Percentiles rank a stretch among this genome's conserved stretches.
These are phyloP conservation scores for Meliscaeva auricollis DNA, from an alignment of 2,888 invertebrate species.

Conservation along the genomic window DNA sequence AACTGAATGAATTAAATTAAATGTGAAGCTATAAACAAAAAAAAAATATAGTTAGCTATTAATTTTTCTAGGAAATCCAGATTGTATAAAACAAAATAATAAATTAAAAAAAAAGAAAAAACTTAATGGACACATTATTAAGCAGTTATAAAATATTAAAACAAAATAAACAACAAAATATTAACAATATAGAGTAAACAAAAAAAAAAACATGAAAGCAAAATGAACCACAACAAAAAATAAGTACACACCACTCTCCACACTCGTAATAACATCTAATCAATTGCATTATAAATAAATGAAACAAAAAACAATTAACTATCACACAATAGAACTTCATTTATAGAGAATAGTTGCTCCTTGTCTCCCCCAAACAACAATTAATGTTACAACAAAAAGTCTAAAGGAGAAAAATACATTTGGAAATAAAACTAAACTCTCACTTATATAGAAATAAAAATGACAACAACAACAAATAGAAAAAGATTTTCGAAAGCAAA, in stretches of 20 bases:
- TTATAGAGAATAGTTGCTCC: conserved; percentile 45
- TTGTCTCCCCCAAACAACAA: conserved; percentile 34
- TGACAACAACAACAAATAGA: conserved; percentile 43
- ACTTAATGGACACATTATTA: conserved; percentile 41
- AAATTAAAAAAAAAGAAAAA: conserved; percentile 40
- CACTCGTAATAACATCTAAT: conserved; percentile 52
- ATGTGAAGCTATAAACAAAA: conserved; percentile 59
- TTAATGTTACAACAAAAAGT: conserved; percentile 14
- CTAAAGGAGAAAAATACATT: conserved; percentile 21
- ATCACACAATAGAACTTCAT: conserved; percentile 46
- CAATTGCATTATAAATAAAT: conserved; percentile 48
- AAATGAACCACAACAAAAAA: conserved; percentile 40
- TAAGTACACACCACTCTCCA: conserved; percentile 24
- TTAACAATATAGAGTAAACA: neutral
- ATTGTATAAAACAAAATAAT: conserved; percentile 29
- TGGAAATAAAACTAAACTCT: conserved; percentile 25
- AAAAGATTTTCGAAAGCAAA: conserved; percentile 51
- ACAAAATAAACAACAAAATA: conserved; percentile 27
- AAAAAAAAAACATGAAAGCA: conserved; percentile 7
- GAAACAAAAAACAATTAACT: conserved; percentile 13
- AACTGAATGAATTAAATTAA: conserved; percentile 44
- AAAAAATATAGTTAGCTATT: conserved; percentile 67
- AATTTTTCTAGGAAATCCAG: conserved; percentile 53
- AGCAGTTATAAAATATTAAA: conserved; percentile 24
- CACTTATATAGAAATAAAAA: conserved; percentile 33